Evolutionary conservation across 92 coral and sea anemone genomes (phyloP), one percentile per base, ranked within the genome.

Genomic region (Umimayanthus kanabou): DNA sequence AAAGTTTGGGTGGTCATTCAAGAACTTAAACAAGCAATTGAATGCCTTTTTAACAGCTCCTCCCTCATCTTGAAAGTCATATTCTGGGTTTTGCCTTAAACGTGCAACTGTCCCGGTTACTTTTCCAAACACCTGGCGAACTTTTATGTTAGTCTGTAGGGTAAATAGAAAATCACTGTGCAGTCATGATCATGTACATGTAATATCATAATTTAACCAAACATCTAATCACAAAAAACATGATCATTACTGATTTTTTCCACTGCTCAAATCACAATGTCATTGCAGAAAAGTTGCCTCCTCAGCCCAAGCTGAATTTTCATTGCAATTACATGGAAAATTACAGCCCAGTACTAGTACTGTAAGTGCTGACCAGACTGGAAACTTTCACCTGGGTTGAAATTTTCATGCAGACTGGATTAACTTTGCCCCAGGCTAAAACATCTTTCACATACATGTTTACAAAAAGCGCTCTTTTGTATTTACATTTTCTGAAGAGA

Each of bases 91-190:
- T 50, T 50, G n/a, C 58, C 58, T 50, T 50, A 66, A 66, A 66
- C 73, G 8, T 66, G 73, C 73, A 66, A 66, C 73, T 66, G 73
- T n/a, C n/a, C n/a, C n/a, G n/a, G n/a, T n/a, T n/a, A n/a, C n/a
- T n/a, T n/a, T n/a, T n/a, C n/a, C n/a, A n/a, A n/a, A n/a, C n/a
- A n/a, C n/a, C n/a, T n/a, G n/a, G n/a, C n/a, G n/a, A n/a, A n/a
- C n/a, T n/a, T n/a, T n/a, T n/a, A n/a, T n/a, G n/a, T n/a, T n/a
- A n/a, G n/a, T n/a, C n/a, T n/a, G n/a, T n/a, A n/a, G n/a, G n/a
- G n/a, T n/a, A n/a, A n/a, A n/a, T n/a, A n/a, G n/a, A n/a, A n/a
- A n/a, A n/a, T n/a, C n/a, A n/a, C n/a, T n/a, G n/a, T n/a, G n/a
- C n/a, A n/a, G n/a, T n/a, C n/a, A n/a, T n/a, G n/a, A n/a, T n/a